Percentiles rank a stretch among this genome's conserved stretches.
Evolutionary conservation across 2,888 invertebrate species (phyloP).

Genomic region (Caenorhabditis drosophilae): DNA sequence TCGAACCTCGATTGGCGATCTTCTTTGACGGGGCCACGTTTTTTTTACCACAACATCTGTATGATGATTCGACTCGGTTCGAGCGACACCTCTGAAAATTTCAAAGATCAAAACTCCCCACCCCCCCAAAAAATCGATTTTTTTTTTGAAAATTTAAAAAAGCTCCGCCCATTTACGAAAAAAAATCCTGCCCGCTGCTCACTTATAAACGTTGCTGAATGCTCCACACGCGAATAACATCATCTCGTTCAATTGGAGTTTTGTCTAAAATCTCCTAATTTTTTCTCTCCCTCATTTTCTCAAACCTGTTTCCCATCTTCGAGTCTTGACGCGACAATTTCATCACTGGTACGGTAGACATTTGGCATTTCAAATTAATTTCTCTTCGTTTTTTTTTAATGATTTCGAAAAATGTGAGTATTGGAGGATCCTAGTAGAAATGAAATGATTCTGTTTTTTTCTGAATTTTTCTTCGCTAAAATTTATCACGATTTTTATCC

Average conservation of each 20-base stretch:
- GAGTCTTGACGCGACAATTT: conserved; percentile 19
- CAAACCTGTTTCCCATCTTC: conserved; percentile 24
- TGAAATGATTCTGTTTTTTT: background rate
- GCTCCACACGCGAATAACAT: conserved; percentile 50
- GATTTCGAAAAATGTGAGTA: background rate
- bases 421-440: background rate
- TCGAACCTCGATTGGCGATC: conserved; percentile 70
- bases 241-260: conserved; percentile 40
- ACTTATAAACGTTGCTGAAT: conserved; percentile 53
- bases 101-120: background rate
- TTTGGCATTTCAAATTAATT: conserved; percentile 18
- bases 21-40: conserved; percentile 43
- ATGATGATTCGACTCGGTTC: conserved; percentile 9
- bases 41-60: conserved; percentile 52
- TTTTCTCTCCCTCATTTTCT: background rate
- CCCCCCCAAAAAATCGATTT: background rate
- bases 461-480: background rate
- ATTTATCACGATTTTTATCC: background rate
- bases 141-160: background rate
- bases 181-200: background rate
- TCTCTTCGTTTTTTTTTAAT: background rate
- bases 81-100: conserved; percentile 12
- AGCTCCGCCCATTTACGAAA: conserved; percentile 1
- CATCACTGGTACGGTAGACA: conserved; percentile 24
- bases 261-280: conserved; percentile 17